Conservation (phyloP, 1,140 invertebrate species). For the Tetragnatha versicolor region DNA sequence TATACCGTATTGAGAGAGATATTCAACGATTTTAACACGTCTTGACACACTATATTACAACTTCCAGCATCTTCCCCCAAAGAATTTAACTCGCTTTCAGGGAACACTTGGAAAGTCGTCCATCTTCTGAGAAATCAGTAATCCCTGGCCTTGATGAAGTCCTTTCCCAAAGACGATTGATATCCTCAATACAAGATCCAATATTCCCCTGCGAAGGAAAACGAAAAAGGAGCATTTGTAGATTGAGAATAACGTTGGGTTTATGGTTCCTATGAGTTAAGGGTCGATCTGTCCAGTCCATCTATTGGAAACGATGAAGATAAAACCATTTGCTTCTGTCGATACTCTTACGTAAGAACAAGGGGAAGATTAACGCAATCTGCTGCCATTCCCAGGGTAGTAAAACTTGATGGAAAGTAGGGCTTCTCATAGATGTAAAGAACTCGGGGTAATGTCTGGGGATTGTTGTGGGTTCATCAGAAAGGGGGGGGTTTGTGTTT, state of each 20-base stretch:
- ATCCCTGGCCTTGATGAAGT: neutral
- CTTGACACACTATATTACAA: no score
- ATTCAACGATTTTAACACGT: no score
- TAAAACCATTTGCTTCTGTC: slow-evolving; percentile 16
- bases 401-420: slow-evolving; percentile 2
- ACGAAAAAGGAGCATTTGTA: neutral
- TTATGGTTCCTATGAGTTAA: slow-evolving; percentile 3
- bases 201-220: neutral
- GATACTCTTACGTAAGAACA: neutral
- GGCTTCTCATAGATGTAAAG: neutral
- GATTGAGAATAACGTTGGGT: slow-evolving; percentile 20
- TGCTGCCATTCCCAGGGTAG: slow-evolving; percentile 21
- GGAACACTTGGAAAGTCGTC: no score
- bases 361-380: slow-evolving; percentile 14
- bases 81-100: no score
- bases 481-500: no score
- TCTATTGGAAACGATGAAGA: slow-evolving; percentile 7
- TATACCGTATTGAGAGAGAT: no score
- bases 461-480: no score
- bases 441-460: no score
- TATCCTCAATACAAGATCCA: slow-evolving; percentile 32
- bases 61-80: no score
- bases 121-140: neutral
- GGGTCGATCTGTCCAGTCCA: no score
- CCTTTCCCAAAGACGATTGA: slow-evolving; percentile 4